Evolutionary conservation across 2,888 invertebrate genomes (phyloP), one percentile per base, ranked within the genome.

Genomic region (Pyralis farinalis): DNA sequence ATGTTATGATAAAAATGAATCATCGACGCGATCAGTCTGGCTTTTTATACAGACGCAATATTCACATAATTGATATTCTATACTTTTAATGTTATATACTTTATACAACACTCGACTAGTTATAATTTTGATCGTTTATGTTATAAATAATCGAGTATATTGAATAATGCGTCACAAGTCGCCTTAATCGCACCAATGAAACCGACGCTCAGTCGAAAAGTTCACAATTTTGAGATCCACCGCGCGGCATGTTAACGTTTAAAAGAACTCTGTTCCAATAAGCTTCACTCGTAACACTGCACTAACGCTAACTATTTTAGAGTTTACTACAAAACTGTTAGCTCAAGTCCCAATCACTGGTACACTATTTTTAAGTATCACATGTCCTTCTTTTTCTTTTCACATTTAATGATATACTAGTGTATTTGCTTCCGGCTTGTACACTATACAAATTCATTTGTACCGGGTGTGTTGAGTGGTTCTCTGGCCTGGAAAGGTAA

Each of bases 391-490:
- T 79, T 74, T 88, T 88, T 71, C 88, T 81, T 83, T 88, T 88
- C 71, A 77, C 86, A 79, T 85, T 80, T 66, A 88, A 73, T 61
- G 84, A 83, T 66, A 88, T 71, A 71, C 76, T 77, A 71, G 74
- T 68, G 71, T 85, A 88, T 82, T 87, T 81, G 72, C 87, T 87
- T 60, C 88, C 86, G 44, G 78, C 76, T 65, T 65, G 69, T 47
- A 71, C 77, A 85, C 80, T 91, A 95, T 90, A 95, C 95, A 90
- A 93, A 94, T 71, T 95, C 94, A 83, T 94, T 94, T 76, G 93
- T 93, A 77, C 94, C 94, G 70, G 93, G 92, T 79, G 92, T 93
- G 64, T 93, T 95, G 75, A 96, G 91, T 55, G 96, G 96, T 90
- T 95, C 94, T 89, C 94, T 93, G 69, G 94, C 94, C 95, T 96